phyloP scores from a whole-genome alignment of 2,888 invertebrate species.

The Drosophila emarginata region DNA sequence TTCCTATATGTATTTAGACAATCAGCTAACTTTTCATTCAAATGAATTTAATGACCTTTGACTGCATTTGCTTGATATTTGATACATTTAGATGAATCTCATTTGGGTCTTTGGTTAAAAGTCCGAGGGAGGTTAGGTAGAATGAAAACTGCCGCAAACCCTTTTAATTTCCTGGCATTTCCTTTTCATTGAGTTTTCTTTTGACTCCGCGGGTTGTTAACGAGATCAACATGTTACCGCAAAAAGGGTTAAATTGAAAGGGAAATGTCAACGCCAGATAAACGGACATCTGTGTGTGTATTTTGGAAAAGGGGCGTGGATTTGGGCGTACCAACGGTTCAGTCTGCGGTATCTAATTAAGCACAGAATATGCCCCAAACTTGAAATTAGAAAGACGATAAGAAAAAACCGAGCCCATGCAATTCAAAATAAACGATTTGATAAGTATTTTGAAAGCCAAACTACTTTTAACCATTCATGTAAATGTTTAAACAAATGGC shows the following conservation, averaged over 20 bases:
- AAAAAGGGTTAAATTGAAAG: conserved; percentile 60
- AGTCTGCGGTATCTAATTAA: conserved; percentile 48
- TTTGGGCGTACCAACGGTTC: too few relatives aligned
- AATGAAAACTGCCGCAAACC: conserved; percentile 49
- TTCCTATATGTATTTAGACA: too few relatives aligned
- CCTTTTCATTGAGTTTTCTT: conserved; percentile 49
- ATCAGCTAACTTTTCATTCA: conserved; percentile 21
- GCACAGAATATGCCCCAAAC: conserved; percentile 30
- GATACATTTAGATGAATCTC: conserved; percentile 49
- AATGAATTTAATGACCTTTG: conserved; percentile 47
- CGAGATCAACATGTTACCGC: conserved; percentile 71
- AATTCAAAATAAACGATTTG: too few relatives aligned
- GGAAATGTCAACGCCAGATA: conserved; percentile 75
- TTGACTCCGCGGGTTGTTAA: conserved; percentile 50
- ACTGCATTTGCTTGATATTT: conserved; percentile 42
- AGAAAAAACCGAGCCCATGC: too few relatives aligned
- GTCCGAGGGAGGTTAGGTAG: background rate
- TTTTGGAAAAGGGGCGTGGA: conserved; percentile 41
- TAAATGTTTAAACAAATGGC: background rate
- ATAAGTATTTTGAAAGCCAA: too few relatives aligned
- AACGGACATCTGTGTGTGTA: conserved; percentile 39
- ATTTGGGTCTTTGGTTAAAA: too few relatives aligned
- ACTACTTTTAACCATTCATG: background rate
- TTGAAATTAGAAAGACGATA: background rate
- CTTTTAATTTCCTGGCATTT: conserved; percentile 79